These are phyloP conservation scores for Hyperoodon ampullatus DNA, from an alignment of 2,113 vertebrate species.

Conservation along the genomic window DNA sequence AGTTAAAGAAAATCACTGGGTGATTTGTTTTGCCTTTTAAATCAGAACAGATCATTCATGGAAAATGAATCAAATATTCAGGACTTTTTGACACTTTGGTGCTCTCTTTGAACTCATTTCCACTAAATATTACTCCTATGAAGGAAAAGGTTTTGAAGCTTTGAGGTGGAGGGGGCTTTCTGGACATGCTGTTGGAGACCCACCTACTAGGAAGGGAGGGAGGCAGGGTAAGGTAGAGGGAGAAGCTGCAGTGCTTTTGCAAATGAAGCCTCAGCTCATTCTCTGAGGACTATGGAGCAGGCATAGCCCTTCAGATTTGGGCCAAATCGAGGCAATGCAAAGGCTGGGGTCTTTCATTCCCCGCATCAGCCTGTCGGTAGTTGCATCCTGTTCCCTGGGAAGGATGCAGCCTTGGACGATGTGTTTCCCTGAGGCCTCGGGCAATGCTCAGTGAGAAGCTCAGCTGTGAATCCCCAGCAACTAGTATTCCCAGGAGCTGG, in stretches of 20 bases:
- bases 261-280: neutral
- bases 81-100: neutral
- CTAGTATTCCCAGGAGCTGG: neutral
- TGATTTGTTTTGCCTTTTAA: neutral
- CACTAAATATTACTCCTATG: neutral
- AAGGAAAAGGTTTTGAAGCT: neutral
- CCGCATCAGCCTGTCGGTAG: neutral
- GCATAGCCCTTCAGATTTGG: neutral
- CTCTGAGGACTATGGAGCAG: neutral
- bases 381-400: neutral
- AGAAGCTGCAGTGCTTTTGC: neutral
- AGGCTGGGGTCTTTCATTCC: rapidly evolving
- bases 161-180: neutral
- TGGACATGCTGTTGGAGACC: neutral
- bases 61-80: neutral
- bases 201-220: neutral
- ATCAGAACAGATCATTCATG: neutral
- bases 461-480: neutral
- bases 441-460: neutral
- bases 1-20: neutral
- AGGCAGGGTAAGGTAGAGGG: neutral
- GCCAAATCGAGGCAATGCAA: too few relatives aligned
- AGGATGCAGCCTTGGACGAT: neutral
- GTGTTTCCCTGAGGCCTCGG: neutral
- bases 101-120: neutral